Percentiles rank a stretch among this genome's conserved stretches.
These are phyloP conservation scores for Drosophila anomalata DNA, from an alignment of 2,888 invertebrate genomes.

Conservation along the genomic window DNA sequence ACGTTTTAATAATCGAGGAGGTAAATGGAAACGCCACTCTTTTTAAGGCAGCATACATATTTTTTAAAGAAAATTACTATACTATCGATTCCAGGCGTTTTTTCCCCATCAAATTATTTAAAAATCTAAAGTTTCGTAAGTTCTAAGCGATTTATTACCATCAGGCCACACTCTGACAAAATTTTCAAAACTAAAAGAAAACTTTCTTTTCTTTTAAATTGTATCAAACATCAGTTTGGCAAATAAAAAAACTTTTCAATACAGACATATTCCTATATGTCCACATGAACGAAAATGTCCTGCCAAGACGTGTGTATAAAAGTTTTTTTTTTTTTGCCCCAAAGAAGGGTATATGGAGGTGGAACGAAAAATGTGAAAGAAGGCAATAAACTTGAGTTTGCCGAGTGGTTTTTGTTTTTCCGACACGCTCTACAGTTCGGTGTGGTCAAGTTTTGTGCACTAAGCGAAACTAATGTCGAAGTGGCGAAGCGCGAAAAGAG, in stretches of 20 bases:
- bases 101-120: slow-evolving; percentile 3
- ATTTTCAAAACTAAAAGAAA: slow-evolving; percentile 31
- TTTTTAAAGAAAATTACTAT: neutral
- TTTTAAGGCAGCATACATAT: neutral
- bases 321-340: slow-evolving; percentile 49
- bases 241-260: slow-evolving; percentile 63
- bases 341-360: slow-evolving; percentile 7
- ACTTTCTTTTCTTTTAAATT: slow-evolving; percentile 27
- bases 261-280: slow-evolving; percentile 30
- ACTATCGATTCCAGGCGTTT: neutral
- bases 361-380: slow-evolving; percentile 15
- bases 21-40: neutral
- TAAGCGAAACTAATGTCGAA: slow-evolving; percentile 72
- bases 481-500: slow-evolving; percentile 65
- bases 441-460: slow-evolving; percentile 65
- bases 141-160: slow-evolving; percentile 28
- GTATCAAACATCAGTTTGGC: slow-evolving; percentile 14
- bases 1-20: neutral
- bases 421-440: slow-evolving; percentile 27
- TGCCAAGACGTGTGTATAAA: slow-evolving; percentile 57
- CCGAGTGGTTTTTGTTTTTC: slow-evolving; percentile 54
- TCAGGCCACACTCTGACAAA: slow-evolving; percentile 43
- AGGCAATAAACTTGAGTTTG: slow-evolving; percentile 70
- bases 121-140: slow-evolving; percentile 6
- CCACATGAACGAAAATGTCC: slow-evolving; percentile 39